These are phyloP conservation scores for Nomada flava DNA, from an alignment of 2,888 invertebrate species.

Conservation along the genomic window DNA sequence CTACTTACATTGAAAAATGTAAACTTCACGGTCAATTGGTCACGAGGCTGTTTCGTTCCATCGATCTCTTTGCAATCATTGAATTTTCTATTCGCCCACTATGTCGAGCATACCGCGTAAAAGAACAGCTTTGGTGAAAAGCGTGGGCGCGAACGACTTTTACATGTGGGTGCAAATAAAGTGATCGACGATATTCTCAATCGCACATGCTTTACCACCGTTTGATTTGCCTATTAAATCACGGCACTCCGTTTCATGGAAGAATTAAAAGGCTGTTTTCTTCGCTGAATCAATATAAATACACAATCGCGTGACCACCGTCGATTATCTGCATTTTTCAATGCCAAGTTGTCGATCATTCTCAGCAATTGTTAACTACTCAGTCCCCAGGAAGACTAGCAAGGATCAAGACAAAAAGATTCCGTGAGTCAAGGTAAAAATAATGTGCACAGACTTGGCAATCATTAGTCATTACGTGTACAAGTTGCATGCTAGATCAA, in stretches of 20 bases:
- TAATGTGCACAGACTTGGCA: conserved; percentile 46
- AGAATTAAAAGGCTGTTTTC: neutral
- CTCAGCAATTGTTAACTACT: conserved; percentile 14
- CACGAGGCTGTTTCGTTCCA: conserved; percentile 3
- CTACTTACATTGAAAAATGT: neutral
- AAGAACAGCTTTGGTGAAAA: neutral
- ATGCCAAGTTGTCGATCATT: conserved; percentile 8
- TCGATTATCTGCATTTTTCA: neutral
- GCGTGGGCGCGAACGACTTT: neutral
- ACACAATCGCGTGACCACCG: neutral
- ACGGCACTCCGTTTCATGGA: neutral
- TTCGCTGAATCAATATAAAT: too few relatives aligned
- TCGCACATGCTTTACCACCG: neutral
- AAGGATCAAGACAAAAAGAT: conserved; percentile 40
- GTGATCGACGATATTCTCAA: conserved; percentile 7
- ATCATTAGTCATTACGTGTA: conserved; percentile 53
- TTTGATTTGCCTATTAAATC: conserved; percentile 9
- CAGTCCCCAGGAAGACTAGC: neutral
- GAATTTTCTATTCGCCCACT: conserved; percentile 36
- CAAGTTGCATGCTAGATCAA: conserved; percentile 5
- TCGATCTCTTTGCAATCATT: conserved; percentile 17
- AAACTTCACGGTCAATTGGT: neutral
- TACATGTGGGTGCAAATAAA: conserved; percentile 6
- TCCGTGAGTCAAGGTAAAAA: conserved; percentile 62
- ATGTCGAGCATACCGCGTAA: neutral